phyloP scores from a whole-genome alignment of 2,888 invertebrate species.

The Liposcelis brunnea region DNA sequence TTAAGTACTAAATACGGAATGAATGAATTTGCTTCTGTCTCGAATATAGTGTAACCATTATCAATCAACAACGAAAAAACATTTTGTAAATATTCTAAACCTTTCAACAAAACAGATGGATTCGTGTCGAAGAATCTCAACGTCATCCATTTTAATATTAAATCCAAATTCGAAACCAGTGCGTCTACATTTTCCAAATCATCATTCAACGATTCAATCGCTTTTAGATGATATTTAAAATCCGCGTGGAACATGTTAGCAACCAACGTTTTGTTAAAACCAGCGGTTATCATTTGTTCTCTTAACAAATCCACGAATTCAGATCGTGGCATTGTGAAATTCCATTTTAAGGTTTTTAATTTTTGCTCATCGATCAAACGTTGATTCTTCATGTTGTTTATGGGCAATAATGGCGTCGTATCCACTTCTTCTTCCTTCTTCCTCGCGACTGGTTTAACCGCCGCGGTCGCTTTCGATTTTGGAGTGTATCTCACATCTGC shows the following conservation, averaged over 20 bases:
- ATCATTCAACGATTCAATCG: constrained; percentile 73
- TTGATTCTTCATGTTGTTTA: constrained; percentile 79
- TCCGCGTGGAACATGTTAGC: constrained; percentile 89
- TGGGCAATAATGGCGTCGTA: constrained; percentile 54
- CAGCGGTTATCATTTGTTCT: constrained; percentile 77
- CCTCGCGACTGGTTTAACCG: constrained; percentile 24
- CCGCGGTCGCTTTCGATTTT: constrained; percentile 8
- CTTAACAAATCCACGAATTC: constrained; percentile 87
- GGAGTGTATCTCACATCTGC: neutral
- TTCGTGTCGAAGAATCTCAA: constrained; percentile 97
- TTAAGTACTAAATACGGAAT: constrained; percentile 88
- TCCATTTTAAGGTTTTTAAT: constrained; percentile 80
- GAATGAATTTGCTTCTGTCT: constrained; percentile 82
- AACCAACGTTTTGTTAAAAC: constrained; percentile 71
- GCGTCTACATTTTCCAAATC: constrained; percentile 59
- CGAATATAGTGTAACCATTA: constrained; percentile 68
- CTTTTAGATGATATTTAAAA: constrained; percentile 87
- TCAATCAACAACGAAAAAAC: constrained; percentile 69
- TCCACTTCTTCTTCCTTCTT: constrained; percentile 81
- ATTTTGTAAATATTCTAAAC: constrained; percentile 74
- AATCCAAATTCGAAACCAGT: constrained; percentile 76
- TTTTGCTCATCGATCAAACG: constrained; percentile 87
- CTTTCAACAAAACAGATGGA: constrained; percentile 88
- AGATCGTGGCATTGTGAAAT: constrained; percentile 79
- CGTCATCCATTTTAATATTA: constrained; percentile 92